Base-by-base conservation (phyloP, 2,113 vertebrate genomes). In the Tachycineta bicolor region DNA sequence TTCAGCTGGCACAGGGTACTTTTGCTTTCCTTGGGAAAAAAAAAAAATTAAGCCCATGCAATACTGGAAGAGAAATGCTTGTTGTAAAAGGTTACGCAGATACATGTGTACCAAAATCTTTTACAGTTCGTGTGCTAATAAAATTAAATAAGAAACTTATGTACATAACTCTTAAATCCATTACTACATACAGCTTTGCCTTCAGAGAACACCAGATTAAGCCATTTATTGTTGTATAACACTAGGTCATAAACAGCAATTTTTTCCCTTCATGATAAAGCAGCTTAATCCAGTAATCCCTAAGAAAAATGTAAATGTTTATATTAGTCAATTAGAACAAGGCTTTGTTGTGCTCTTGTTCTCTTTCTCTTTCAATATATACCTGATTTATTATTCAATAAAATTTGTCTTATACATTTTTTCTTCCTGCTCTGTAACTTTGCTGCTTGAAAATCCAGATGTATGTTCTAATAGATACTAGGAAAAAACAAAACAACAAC, bases 231-330 rank as follows among this genome's bases (percentile, higher is more conserved):
- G 24, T 67, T 88, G 46, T 88, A 15, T 86, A 83, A 64, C 39
- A 77, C 11, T 59, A 60, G 70, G 59, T 80, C 50, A 88, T 70
- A 65, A 85, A 10, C 55, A 83, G 19, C 18, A 71, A n/a, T 29
- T 67, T 84, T 90, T 81, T 14, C 21, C 29, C 22, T 96, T 80
- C 25, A 33, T 3, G 20, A 52, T 80, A 21, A 93, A 83, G 28
- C 50, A 87, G 29, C 55, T 89, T 88, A 85, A 93, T 67, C 37
- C 59, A 37, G 65, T 87, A 90, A 86, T 94, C 63, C 55, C 83
- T 67, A 83, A 7, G 49, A 73, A 93, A 83, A 90, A 74, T 89
- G 29, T 70, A 76, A 95, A 56, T 87, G 10, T 82, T 91, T 89
- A 5, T 70, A 82, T 90, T 79, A 75, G 52, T 49, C 39, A 76